Percentiles rank a stretch among this genome's conserved stretches.
phyloP scores from a whole-genome alignment of 2,113 vertebrate genomes.

The Albula goreensis region DNA sequence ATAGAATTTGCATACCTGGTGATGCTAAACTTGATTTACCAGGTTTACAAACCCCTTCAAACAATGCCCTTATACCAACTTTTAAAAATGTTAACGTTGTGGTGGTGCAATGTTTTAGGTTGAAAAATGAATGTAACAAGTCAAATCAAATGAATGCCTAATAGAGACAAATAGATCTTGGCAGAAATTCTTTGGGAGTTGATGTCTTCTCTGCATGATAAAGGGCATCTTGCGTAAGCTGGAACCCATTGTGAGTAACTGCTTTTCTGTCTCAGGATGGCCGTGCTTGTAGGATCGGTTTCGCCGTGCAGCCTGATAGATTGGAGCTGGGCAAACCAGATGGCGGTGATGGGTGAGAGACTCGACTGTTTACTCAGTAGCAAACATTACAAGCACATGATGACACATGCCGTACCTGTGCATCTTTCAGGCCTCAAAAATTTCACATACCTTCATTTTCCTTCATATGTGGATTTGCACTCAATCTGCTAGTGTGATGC shows the following conservation, averaged over 20 bases:
- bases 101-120: background rate
- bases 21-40: background rate
- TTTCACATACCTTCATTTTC: background rate
- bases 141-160: background rate
- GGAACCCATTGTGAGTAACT: background rate
- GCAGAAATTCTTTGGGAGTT: background rate
- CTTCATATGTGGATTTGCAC: background rate
- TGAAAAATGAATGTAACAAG: background rate
- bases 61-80: background rate
- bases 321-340: slow-evolving; percentile 98
- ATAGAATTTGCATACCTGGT: background rate
- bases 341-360: slow-evolving; percentile 92
- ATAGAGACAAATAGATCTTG: background rate
- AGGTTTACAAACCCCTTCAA: background rate
- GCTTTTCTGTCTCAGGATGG: slow-evolving; percentile 83
- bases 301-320: slow-evolving; percentile 97
- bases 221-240: background rate
- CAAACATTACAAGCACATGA: background rate
- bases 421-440: background rate
- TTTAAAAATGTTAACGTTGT: background rate
- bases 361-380: slow-evolving; percentile 24
- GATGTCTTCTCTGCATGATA: background rate
- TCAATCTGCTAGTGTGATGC: background rate
- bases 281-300: slow-evolving; percentile 95
- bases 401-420: background rate